A percentile compares a stretch with the other conserved stretches of the same genome.
phyloP scores from a whole-genome alignment of 2,113 vertebrate species.

The Phodopus roborovskii region DNA sequence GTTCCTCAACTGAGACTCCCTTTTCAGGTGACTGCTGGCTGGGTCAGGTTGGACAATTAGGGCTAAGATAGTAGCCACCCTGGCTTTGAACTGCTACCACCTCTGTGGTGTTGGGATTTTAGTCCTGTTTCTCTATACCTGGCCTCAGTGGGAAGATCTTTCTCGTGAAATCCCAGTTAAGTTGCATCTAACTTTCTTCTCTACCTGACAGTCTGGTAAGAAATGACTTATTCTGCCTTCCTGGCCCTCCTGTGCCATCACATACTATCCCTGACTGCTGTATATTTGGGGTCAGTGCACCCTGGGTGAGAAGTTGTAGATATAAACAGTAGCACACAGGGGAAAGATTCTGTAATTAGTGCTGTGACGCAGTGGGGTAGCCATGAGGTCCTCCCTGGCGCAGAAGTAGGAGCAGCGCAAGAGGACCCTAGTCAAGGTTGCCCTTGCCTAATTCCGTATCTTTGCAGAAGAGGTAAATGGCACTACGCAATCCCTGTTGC shows the following conservation, averaged over 20 bases:
- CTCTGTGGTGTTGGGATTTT: not conserved
- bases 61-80: no score
- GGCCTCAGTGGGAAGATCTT: not conserved
- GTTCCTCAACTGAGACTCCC: not conserved
- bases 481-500: not conserved
- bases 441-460: conserved; percentile 38
- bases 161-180: not conserved
- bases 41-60: not conserved
- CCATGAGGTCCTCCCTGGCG: rapidly evolving
- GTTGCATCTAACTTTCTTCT: not conserved
- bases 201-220: not conserved
- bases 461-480: conserved; percentile 15
- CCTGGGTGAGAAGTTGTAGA: not conserved
- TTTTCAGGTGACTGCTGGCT: not conserved
- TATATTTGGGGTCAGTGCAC: not conserved
- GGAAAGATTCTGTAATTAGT: not conserved
- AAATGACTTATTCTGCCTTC: not conserved
- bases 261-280: no score
- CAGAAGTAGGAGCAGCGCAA: not conserved
- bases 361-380: not conserved
- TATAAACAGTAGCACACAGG: not conserved
- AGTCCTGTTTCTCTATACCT: no score
- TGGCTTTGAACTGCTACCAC: not conserved
- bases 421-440: not conserved
- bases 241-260: no score